Conservation (phyloP, 1,140 invertebrate genomes). For the Medauroidea extradentata region DNA sequence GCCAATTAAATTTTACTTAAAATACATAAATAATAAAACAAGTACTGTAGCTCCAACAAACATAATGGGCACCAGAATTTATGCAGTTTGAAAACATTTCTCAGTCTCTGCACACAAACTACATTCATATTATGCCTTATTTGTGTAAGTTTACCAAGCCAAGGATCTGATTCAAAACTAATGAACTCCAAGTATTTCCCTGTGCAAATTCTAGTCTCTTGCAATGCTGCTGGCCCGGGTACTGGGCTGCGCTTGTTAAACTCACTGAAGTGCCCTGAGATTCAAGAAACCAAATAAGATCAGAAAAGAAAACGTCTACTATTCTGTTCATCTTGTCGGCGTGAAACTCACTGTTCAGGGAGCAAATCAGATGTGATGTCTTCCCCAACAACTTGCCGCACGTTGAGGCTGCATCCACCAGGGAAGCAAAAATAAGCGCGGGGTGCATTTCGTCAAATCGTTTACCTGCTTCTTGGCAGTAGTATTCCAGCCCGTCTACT, state of each 20-base stretch:
- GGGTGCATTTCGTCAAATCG: neutral
- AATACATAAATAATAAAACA: too few species aligned
- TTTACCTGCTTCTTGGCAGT: neutral
- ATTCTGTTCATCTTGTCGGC: neutral
- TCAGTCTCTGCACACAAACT: too few species aligned
- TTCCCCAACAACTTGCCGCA: neutral
- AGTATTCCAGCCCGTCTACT: conserved; percentile 8
- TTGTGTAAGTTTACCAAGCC: neutral
- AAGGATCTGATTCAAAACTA: conserved; percentile 3
- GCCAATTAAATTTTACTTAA: too few species aligned
- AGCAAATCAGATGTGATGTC: neutral
- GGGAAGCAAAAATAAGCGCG: conserved; percentile 5
- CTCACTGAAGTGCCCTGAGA: neutral
- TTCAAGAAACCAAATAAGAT: conserved; percentile 2
- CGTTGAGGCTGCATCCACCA: conserved; percentile 6
- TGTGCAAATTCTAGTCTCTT: neutral
- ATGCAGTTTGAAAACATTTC: too few species aligned
- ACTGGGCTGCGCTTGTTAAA: neutral
- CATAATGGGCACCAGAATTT: too few species aligned
- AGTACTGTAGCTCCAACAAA: too few species aligned
- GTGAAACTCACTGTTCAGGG: neutral
- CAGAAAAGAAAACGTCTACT: neutral
- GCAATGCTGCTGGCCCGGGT: neutral
- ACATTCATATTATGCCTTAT: neutral
- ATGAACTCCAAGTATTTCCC: neutral